Evolutionary conservation across 2,113 vertebrate genomes (phyloP).

Genomic region (Bucco capensis): DNA sequence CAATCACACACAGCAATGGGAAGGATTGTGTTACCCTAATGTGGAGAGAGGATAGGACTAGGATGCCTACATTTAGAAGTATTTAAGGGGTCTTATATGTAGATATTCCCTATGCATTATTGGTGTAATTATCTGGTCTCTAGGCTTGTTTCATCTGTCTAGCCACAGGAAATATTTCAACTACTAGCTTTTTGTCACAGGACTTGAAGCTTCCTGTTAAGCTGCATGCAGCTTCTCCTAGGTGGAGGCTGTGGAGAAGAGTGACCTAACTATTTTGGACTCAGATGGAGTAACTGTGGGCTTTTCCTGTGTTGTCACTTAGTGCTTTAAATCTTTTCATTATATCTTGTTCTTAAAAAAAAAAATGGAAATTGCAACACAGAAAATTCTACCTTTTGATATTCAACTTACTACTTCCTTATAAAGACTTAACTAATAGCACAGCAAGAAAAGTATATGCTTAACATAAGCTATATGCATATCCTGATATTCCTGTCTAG

Average conservation of each 20-base stretch:
- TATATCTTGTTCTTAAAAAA: background rate
- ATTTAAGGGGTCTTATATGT: background rate
- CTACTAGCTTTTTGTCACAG: background rate
- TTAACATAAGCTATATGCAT: background rate
- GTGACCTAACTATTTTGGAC: background rate
- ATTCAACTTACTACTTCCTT: background rate
- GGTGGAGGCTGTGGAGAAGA: background rate
- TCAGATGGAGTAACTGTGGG: background rate
- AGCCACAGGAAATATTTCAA: background rate
- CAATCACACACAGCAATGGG: background rate
- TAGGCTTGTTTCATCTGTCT: background rate
- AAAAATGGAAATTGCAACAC: background rate
- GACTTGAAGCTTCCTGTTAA: background rate
- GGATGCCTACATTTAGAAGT: background rate
- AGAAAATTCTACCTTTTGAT: background rate
- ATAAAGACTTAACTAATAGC: background rate
- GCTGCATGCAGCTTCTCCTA: background rate
- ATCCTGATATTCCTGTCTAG: conserved; percentile 7
- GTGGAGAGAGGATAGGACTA: background rate
- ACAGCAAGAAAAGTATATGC: background rate
- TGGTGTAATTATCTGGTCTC: background rate
- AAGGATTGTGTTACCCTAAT: background rate
- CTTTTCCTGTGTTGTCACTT: background rate
- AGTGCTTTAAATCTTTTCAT: background rate
- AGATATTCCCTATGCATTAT: background rate